These are phyloP conservation scores for Drosophila rufa DNA, from an alignment of 1,140 invertebrate species.

Conservation along the genomic window DNA sequence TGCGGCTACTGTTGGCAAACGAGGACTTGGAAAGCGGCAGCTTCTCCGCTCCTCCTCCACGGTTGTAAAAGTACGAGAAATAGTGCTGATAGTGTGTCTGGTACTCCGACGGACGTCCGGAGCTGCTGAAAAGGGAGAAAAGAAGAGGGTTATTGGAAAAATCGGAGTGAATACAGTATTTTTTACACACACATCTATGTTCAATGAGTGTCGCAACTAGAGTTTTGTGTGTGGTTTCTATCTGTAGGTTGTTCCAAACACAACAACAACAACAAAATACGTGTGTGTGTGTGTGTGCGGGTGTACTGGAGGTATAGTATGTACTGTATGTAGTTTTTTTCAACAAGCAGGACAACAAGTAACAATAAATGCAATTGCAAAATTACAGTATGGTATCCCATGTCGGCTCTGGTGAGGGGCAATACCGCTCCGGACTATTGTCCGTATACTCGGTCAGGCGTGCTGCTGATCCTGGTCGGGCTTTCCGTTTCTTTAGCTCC, in stretches of 20 bases:
- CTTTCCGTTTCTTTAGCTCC: constrained; percentile 55
- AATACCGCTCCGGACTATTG: constrained; percentile 37
- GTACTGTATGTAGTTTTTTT: constrained; percentile 28
- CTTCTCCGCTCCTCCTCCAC: constrained; percentile 44
- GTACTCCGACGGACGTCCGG: constrained; percentile 42
- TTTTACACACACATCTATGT: constrained; percentile 45
- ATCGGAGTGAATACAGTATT: neutral
- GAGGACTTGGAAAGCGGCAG: constrained; percentile 24
- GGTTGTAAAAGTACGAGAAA: constrained; percentile 80
- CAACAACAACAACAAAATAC: constrained; percentile 44
- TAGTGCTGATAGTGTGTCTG: constrained; percentile 76
- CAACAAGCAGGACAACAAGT: constrained; percentile 47
- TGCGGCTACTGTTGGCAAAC: constrained; percentile 24
- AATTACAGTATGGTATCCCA: constrained; percentile 73
- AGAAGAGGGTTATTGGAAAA: neutral
- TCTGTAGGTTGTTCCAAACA: constrained; percentile 21
- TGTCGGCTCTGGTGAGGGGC: constrained; percentile 32
- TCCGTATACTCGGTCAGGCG: constrained; percentile 46
- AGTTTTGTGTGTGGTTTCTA: constrained; percentile 42
- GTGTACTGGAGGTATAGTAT: constrained; percentile 35
- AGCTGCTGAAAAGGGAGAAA: constrained; percentile 47
- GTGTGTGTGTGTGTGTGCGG: constrained; percentile 20
- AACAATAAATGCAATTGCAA: constrained; percentile 38
- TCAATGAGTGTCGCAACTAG: constrained; percentile 38
- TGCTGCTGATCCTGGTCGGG: constrained; percentile 6